A percentile compares a stretch with the other conserved stretches of the same genome.
These are phyloP conservation scores for Meiosimyza platycephala DNA, from an alignment of 2,888 invertebrate genomes.

Conservation along the genomic window DNA sequence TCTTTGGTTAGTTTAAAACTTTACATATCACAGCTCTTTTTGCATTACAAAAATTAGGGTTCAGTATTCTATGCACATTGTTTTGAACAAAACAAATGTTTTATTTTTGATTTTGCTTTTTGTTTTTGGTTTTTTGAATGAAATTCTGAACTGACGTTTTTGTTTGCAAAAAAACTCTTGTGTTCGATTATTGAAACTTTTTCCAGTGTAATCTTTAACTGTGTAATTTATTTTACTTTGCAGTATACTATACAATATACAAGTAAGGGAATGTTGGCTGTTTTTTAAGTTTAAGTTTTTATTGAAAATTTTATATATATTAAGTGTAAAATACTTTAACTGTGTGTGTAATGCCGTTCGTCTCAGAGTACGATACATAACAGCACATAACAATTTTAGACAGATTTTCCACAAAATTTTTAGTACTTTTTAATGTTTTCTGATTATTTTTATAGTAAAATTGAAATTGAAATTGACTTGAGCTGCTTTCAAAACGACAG, in stretches of 20 bases:
- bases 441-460: background rate
- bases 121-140: constrained; percentile 42
- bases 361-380: too few species aligned
- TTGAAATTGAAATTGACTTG: background rate
- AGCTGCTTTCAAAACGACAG: too few species aligned
- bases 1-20: constrained; percentile 36
- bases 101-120: constrained; percentile 35
- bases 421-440: background rate
- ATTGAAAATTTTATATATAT: constrained; percentile 22
- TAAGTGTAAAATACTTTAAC: too few species aligned
- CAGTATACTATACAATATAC: constrained; percentile 3
- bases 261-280: constrained; percentile 19
- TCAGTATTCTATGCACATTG: constrained; percentile 21
- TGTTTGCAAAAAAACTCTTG: constrained; percentile 1
- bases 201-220: constrained; percentile 5
- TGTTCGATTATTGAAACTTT: constrained; percentile 10
- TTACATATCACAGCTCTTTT: constrained; percentile 51
- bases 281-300: constrained; percentile 26
- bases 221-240: background rate
- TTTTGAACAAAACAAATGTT: constrained; percentile 42
- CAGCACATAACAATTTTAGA: background rate
- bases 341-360: too few species aligned
- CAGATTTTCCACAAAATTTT: background rate
- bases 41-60: constrained; percentile 39
- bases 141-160: constrained; percentile 48